These are phyloP conservation scores for Silvanus unidentatus DNA, from an alignment of 2,888 invertebrate species.

Conservation along the genomic window DNA sequence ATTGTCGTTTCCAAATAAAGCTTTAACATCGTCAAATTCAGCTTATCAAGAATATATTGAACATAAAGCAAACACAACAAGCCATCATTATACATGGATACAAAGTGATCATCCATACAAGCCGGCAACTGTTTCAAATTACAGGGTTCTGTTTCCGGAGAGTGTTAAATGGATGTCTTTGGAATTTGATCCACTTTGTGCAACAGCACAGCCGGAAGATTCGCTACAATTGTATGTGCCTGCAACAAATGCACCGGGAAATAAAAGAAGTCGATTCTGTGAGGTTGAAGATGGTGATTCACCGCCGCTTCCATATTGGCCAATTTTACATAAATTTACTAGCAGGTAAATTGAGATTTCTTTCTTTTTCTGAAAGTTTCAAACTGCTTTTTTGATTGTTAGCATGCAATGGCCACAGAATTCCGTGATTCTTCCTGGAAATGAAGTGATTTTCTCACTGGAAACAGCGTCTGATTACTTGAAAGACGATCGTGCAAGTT, in stretches of 20 bases:
- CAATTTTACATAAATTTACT: constrained; percentile 61
- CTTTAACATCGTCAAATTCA: constrained; percentile 26
- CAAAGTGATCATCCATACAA: constrained; percentile 98
- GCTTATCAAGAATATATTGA: constrained; percentile 33
- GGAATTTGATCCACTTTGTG: constrained; percentile 88
- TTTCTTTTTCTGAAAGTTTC: background rate
- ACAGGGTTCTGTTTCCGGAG: constrained; percentile 83
- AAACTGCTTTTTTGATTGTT: constrained; percentile 3
- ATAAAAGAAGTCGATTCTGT: constrained; percentile 21
- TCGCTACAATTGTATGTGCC: constrained; percentile 69
- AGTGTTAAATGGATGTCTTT: constrained; percentile 87
- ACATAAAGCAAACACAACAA: constrained; percentile 56
- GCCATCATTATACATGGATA: constrained; percentile 83
- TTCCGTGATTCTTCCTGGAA: constrained; percentile 81
- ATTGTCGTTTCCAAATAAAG: constrained; percentile 30
- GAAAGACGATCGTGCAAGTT: constrained; percentile 77
- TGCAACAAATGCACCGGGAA: constrained; percentile 33
- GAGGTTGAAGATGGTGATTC: constrained; percentile 36
- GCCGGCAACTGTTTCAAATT: constrained; percentile 77
- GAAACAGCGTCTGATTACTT: constrained; percentile 95
- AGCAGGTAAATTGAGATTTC: constrained; percentile 44
- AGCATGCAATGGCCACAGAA: constrained; percentile 81
- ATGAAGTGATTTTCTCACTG: constrained; percentile 89
- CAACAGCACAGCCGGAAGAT: constrained; percentile 92
- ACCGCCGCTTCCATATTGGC: constrained; percentile 52